Evolutionary conservation across 2,113 vertebrate species (phyloP), one percentile per base, ranked within the genome.

Genomic region (Nicator chloris): DNA sequence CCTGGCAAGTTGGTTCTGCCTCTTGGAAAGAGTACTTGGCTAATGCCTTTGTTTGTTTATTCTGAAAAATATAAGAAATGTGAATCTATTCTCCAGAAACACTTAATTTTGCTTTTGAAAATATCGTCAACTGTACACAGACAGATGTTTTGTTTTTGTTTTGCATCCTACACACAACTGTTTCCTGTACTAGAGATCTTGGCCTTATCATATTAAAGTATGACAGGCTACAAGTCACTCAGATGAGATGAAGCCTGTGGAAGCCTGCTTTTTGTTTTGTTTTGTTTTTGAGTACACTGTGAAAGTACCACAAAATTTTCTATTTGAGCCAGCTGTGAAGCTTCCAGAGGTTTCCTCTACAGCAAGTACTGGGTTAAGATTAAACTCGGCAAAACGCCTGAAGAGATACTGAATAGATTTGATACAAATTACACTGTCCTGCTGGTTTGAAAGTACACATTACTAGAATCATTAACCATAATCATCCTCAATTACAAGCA

Each of bases 381-480:
- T 95, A 97, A 97, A 96, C 80, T 81, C 97, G 88, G 95, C 97
- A 97, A 97, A 97, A 95, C 93, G 98, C 98, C 98, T 97, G 96
- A 98, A 97, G 98, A 98, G 98, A 97, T 93, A 90, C 96, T 97
- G 98, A 98, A 98, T 98, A 98, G 93, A 94, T 98, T 98, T 98
- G 98, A 98, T 98, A 98, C 96, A 98, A 98, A 99, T 98, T 98
- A 96, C 96, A 97, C 96, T 96, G 98, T 98, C 98, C 98, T 98
- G 97, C 98, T 98, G 97, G 90, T 97, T 97, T 97, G 97, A 98
- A 98, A 98, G 97, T 97, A 96, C 94, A 95, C 97, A 98, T 99
- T 98, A 98, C 98, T 98, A 98, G 95, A 98, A 97, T 98, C 98
- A 98, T 99, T 99, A 98, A 98, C 97, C 97, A 96, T 98, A 98